phyloP scores from a whole-genome alignment of 2,113 vertebrate genomes.

The Nansenia antarctica region DNA sequence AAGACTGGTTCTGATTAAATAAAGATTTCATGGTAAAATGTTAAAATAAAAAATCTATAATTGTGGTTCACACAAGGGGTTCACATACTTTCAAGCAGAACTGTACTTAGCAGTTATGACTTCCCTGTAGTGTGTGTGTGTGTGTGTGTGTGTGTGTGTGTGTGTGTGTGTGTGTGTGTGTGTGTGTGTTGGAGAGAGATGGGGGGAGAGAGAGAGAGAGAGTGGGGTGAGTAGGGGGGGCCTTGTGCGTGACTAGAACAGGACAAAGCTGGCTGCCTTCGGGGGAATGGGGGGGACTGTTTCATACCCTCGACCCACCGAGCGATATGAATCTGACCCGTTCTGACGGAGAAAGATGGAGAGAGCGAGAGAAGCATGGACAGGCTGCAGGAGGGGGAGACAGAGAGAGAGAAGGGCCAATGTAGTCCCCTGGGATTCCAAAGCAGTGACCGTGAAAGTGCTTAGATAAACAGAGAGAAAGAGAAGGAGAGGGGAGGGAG shows the following conservation, averaged over 20 bases:
- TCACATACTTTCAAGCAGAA: too few species aligned
- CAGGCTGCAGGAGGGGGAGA: constrained; percentile 43
- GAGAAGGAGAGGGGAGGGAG: constrained; percentile 32
- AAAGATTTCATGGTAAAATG: too few species aligned
- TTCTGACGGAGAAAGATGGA: constrained; percentile 77
- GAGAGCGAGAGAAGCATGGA: constrained; percentile 51
- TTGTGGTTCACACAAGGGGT: too few species aligned
- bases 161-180: not conserved
- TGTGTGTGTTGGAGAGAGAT: not conserved
- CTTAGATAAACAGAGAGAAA: constrained; percentile 81
- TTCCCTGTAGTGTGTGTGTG: not conserved
- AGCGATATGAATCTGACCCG: constrained; percentile 70
- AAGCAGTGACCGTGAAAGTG: constrained; percentile 83
- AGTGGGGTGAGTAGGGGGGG: constrained; percentile 15
- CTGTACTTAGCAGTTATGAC: not conserved
- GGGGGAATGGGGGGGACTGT: constrained; percentile 27
- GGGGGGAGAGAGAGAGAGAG: too few species aligned
- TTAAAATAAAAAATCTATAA: too few species aligned
- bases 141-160: not conserved
- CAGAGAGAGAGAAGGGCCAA: constrained; percentile 58
- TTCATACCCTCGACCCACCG: constrained; percentile 50
- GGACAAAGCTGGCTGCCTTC: constrained; percentile 64
- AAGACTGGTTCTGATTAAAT: too few species aligned
- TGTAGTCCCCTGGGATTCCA: constrained; percentile 78
- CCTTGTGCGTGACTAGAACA: constrained; percentile 74